Base-by-base conservation (phyloP, 2,797 vertebrate genomes). In the Paedocypris micromegethes region DNA sequence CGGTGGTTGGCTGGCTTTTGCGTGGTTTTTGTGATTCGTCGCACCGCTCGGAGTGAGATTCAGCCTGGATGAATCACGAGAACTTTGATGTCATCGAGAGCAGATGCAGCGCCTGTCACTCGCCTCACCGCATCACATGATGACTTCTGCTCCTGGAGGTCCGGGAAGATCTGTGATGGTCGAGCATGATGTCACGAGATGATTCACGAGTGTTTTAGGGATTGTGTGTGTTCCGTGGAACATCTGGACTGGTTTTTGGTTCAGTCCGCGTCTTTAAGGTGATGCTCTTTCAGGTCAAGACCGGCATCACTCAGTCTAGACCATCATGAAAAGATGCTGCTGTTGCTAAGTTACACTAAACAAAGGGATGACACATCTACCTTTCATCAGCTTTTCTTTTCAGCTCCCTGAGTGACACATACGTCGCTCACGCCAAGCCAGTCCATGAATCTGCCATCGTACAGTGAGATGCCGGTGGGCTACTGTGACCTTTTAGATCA, bases 41-140 rank as follows among this genome's bases (percentile, higher is more conserved):
- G 23, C 23, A 23, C 23, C 23, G 23, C 23, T 23, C 23, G 60
- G 51, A 23, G 58, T 3, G 59, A 68, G 63, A 66, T 37, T n/a
- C 3, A 8, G 48, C 51, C 58, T 57, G 54, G 49, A 47, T 74
- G 66, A 75, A 71, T 77, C 65, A 75, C 57, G 61, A 57, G 53
- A 64, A 68, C 61, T 70, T 74, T 56, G 62, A 78, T 80, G 75
- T 73, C 77, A 72, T 75, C 8, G 68, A 70, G 70, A 65, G 56
- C 51, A 61, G 42, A 61, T 44, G 64, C 70, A 63, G 53, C 58
- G 41, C 4, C 42, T 2, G 37, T 73, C 58, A 42, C 57, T 52
- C 57, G 44, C 56, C 23, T 64, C 68, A 68, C 58, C 49, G 79
- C 73, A 63, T 48, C 77, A 42, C 72, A 58, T 8, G 8, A 43